Evolutionary conservation across 2,113 vertebrate species (phyloP).

Genomic region (Micromys minutus): DNA sequence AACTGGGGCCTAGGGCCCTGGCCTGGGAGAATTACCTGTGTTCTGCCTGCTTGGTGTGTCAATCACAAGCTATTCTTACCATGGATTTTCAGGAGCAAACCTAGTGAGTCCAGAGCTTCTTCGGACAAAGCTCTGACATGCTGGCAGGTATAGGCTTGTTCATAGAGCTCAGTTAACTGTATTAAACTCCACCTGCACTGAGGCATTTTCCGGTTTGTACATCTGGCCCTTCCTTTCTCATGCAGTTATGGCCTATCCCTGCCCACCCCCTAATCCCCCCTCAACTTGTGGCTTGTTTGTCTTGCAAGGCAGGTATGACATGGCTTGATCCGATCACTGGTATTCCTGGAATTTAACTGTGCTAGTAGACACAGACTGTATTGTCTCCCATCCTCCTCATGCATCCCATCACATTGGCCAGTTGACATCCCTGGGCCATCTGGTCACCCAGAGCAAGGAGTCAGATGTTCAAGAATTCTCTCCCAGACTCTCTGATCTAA

Average conservation of each 20-base stretch:
- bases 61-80: background rate
- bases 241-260: background rate
- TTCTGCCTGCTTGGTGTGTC: background rate
- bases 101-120: background rate
- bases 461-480: slow-evolving; percentile 55
- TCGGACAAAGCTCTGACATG: background rate
- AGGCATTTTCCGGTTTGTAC: slow-evolving; percentile 57
- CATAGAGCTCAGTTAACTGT: slow-evolving; percentile 13
- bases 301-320: slow-evolving; percentile 77
- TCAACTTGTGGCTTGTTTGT: slow-evolving; percentile 60
- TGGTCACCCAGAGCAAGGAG: slow-evolving; percentile 38
- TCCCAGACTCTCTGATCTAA: slow-evolving; percentile 33
- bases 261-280: background rate
- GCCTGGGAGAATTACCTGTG: slow-evolving; percentile 50
- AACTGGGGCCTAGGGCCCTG: background rate
- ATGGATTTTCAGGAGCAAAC: background rate
- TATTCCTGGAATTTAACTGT: slow-evolving; percentile 77
- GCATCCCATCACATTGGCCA: slow-evolving; percentile 64
- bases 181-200: slow-evolving; percentile 63
- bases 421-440: slow-evolving; percentile 50
- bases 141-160: slow-evolving; percentile 39
- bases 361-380: slow-evolving; percentile 40
- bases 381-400: slow-evolving; percentile 6
- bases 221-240: slow-evolving; percentile 56
- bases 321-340: slow-evolving; percentile 52